Evolutionary conservation across 2,113 vertebrate genomes (phyloP).

Genomic region (Hemicordylus capensis): DNA sequence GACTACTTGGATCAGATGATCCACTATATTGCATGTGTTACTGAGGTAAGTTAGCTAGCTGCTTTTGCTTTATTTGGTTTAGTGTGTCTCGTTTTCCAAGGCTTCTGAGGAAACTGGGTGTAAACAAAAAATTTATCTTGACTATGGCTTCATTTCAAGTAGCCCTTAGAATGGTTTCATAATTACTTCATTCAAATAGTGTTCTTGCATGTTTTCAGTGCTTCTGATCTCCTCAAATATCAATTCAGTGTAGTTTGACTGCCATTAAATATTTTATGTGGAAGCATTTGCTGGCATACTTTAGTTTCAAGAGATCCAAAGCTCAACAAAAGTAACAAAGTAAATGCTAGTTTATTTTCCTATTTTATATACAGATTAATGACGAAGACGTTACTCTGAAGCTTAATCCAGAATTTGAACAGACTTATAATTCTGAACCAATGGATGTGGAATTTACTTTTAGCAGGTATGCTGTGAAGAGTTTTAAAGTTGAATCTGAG

Average conservation of each 20-base stretch:
- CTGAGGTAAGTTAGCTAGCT: conserved; percentile 78
- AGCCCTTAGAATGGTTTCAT: neutral
- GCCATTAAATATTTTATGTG: neutral
- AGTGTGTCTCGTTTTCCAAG: neutral
- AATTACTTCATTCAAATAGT: neutral
- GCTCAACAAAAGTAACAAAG: neutral
- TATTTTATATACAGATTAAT: conserved; percentile 76
- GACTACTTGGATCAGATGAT: conserved; percentile 70
- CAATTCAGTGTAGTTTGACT: neutral
- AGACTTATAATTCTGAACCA: conserved; percentile 86
- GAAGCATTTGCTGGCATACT: neutral
- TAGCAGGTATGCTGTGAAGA: conserved; percentile 79
- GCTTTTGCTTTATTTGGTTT: neutral
- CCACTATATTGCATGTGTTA: conserved; percentile 80
- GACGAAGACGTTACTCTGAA: conserved; percentile 87
- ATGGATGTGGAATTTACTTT: conserved; percentile 91
- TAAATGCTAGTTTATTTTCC: neutral
- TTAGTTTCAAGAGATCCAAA: neutral
- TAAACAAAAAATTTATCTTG: neutral
- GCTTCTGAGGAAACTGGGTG: neutral
- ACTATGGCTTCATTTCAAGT: neutral
- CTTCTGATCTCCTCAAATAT: neutral
- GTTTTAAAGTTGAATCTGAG: neutral
- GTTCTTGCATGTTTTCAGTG: neutral
- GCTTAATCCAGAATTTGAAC: conserved; percentile 83